Conservation (phyloP, 1,140 invertebrate species). For the Lasioglossum baleicum region DNA sequence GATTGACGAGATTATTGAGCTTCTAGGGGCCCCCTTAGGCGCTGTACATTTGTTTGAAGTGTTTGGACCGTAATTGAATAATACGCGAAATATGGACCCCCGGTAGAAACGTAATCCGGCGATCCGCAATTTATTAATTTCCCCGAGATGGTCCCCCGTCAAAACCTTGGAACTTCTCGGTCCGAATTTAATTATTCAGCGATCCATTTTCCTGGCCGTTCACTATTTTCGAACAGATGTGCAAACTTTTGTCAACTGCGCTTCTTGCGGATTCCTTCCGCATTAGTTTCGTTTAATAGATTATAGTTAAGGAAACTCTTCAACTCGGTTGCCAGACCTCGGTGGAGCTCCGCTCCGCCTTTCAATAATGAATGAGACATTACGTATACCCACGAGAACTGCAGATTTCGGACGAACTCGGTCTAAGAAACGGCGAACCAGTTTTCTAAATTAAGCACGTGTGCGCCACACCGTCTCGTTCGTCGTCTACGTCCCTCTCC, state of each 20-base stretch:
- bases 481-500: neutral
- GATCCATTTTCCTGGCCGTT: neutral
- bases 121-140: too few species aligned
- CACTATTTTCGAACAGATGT: neutral
- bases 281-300: constrained; percentile 6
- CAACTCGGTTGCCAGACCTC: neutral
- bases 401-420: neutral
- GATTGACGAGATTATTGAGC: too few species aligned
- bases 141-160: too few species aligned
- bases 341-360: neutral
- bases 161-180: too few species aligned
- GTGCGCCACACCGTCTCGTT: neutral
- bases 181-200: neutral
- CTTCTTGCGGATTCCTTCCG: neutral
- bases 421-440: neutral
- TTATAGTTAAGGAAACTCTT: neutral
- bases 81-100: too few species aligned
- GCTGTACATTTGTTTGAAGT: too few species aligned
- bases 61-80: too few species aligned
- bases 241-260: constrained; percentile 5
- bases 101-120: too few species aligned
- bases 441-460: constrained; percentile 4
- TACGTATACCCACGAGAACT: neutral
- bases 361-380: neutral
- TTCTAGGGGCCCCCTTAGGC: too few species aligned